Conservation (phyloP, 2,113 vertebrate species). For the Notechis scutatus region DNA sequence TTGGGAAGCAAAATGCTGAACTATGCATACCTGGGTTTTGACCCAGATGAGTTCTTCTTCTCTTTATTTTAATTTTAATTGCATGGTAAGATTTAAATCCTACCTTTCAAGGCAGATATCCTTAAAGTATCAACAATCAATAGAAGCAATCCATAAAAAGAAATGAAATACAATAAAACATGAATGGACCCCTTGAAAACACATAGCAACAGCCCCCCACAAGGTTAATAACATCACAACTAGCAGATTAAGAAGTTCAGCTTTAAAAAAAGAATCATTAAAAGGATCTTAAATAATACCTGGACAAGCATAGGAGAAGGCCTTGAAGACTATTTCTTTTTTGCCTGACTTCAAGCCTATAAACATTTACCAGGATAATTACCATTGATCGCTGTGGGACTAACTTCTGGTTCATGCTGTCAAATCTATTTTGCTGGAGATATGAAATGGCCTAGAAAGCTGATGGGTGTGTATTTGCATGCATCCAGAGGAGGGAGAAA, state of each 20-base stretch:
- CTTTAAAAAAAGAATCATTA: neutral
- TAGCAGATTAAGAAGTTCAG: neutral
- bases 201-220: neutral
- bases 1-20: neutral
- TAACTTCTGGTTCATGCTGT: neutral
- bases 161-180: neutral
- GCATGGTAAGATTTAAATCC: neutral
- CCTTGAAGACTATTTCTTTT: neutral
- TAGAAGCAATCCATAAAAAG: neutral
- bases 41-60: neutral
- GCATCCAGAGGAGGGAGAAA: neutral
- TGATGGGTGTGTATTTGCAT: neutral
- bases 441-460: neutral
- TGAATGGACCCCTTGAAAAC: neutral
- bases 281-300: neutral
- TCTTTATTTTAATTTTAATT: neutral
- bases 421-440: neutral
- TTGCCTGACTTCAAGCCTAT: neutral
- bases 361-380: neutral
- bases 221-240: neutral
- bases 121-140: neutral
- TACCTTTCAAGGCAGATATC: neutral
- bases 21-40: neutral
- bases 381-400: neutral
- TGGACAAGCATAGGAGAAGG: neutral